Base-by-base conservation (phyloP, 2,888 invertebrate genomes). In the Spodoptera littoralis region DNA sequence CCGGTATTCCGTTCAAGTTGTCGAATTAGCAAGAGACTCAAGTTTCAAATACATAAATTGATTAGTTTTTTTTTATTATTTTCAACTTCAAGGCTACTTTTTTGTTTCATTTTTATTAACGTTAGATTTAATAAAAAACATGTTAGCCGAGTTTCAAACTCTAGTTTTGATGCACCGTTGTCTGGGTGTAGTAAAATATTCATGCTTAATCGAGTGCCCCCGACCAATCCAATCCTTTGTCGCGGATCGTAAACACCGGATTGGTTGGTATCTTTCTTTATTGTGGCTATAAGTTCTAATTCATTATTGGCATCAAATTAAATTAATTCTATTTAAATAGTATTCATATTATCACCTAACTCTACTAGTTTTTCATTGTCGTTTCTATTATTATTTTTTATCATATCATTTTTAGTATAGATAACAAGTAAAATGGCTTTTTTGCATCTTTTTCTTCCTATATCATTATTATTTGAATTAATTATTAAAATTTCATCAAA, bases 111-210 rank as follows among this genome's bases (percentile, higher is more conserved):
- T 53, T 64, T 62, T 52, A 43, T 44, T 49, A 42, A 13, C 11
- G 36, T 36, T 42, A 41, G 27, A 52, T 18, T 24, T 42, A 30
- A 9, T 36, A 36, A 8, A 44, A 73, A 73, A 69, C 71, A 56
- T 59, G 71, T 71, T 73, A 6, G 46, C 46, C 45, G 45, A 55
- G 41, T 50, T 60, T 50, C 41, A 36, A 11, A 12, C 55, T 45
- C 48, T 47, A 69, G 52, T 53, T 50, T 46, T 53, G 27, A 62
- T 62, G 74, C 74, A 68, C 69, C 55, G 58, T 62, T 59, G 58
- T 53, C 30, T 60, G 53, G 50, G 43, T 47, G 4, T 43, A 52
- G 11, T 58, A 3, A 18, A 18, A 18, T 18, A 18, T 18, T 18
- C 12, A 11, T 8, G 4, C 6, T 12, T 50, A 43, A 44, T 4